Evolutionary conservation across 2,113 vertebrate species (phyloP).

Genomic region (Nothoprocta pentlandii): DNA sequence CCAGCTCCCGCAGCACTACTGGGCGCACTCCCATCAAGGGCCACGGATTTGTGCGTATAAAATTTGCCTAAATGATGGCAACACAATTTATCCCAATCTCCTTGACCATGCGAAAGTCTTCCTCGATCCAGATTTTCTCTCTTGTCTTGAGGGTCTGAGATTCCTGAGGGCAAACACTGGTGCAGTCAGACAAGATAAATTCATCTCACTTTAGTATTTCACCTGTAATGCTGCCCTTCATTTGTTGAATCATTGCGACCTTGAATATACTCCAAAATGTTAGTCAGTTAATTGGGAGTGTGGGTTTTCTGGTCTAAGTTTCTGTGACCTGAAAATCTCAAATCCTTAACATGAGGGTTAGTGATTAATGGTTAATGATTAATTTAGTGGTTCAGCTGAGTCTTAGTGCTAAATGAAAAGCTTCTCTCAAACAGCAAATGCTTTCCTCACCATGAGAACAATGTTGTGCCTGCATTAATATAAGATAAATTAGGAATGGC

Average conservation of each 20-base stretch:
- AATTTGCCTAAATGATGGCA: no score
- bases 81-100: no score
- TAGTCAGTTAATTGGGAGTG: neutral
- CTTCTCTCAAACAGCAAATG: neutral
- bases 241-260: fast-evolving
- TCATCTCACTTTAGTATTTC: neutral
- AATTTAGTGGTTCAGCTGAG: neutral
- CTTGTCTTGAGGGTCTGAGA: no score
- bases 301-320: neutral
- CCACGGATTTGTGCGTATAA: no score
- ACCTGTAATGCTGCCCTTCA: neutral
- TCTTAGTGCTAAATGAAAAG: neutral
- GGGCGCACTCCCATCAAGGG: no score
- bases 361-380: slow-evolving; percentile 44
- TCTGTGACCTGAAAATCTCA: neutral
- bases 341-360: neutral
- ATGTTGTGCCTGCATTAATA: neutral
- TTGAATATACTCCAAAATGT: neutral
- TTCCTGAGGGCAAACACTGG: neutral
- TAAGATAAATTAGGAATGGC: neutral
- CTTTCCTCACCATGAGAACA: neutral
- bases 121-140: no score
- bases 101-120: no score
- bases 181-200: neutral
- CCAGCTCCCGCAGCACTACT: no score